Base-by-base conservation (phyloP, 2,113 vertebrate genomes). In the Myrmecobius fasciatus region DNA sequence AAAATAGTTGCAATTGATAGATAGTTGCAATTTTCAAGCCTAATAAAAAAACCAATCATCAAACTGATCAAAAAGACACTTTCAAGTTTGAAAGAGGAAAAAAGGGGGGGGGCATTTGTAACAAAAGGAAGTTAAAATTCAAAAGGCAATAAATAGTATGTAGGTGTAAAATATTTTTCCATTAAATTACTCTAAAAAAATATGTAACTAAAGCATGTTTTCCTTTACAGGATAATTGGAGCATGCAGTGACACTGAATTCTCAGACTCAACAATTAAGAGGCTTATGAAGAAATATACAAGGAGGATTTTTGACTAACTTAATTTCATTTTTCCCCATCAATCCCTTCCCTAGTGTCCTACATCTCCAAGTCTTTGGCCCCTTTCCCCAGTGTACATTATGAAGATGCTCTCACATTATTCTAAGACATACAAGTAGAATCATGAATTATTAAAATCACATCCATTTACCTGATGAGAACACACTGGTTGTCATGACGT, bases 401-500 rank as follows among this genome's bases (percentile, higher is more conserved):
- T 2, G 6, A 17, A 2, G 49, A 36, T 25, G 28, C 53, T 54
- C 26, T 53, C 92, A 17, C 36, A 25, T 49, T 24, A 31, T 11
- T 8, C 0, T 49, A 49, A 90, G n/a, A 47, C 54, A 90, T 43
- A 25, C 20, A 0, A 0, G 89, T 24, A 92, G 91, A 51, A 51
- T 0, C 48, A 90, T 94, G 52, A 92, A 12, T 2, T 31, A 96
- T 3, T 53, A 22, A 52, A 93, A 43, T 56, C 56, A 89, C 26
- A 25, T 46, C 10, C 26, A 11, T 96, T 96, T 95, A 99, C 99
- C 99, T 99, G 99, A 99, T 99, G 93, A 99, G 99, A 97, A 99
- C 98, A n/a, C 99, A 99, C 97, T 99, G 99, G 99, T 98, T 99
- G 98, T 99, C 99, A 0, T 98, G 99, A 94, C 99, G 99, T 96